phyloP scores from a whole-genome alignment of 1,140 invertebrate genomes.

The Drosophila sulfurigaster region DNA sequence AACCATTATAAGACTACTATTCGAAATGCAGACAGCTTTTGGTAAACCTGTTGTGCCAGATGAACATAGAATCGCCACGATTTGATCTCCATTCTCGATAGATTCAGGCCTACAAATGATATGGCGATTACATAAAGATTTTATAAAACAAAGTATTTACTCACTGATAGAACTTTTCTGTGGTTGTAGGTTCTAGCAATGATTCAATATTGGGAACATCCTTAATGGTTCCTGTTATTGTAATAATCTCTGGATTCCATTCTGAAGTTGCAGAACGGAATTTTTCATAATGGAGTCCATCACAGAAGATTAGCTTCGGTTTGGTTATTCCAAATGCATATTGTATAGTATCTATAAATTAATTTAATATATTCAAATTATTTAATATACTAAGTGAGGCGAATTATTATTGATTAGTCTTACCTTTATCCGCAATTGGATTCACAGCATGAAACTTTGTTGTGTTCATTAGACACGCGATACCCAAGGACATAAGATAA shows the following conservation, averaged over 20 bases:
- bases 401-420: neutral
- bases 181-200: constrained; percentile 56
- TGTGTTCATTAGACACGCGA: constrained; percentile 26
- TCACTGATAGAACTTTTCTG: constrained; percentile 35
- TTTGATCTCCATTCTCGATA: constrained; percentile 64
- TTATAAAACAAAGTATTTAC: too few species aligned
- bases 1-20: constrained; percentile 80
- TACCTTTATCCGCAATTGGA: constrained; percentile 16
- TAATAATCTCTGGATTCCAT: constrained; percentile 68
- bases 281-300: constrained; percentile 69
- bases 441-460: constrained; percentile 37
- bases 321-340: constrained; percentile 66
- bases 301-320: constrained; percentile 71
- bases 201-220: constrained; percentile 63
- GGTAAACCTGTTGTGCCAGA: constrained; percentile 92
- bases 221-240: constrained; percentile 53
- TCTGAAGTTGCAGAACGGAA: constrained; percentile 47
- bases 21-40: constrained; percentile 91
- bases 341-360: constrained; percentile 44
- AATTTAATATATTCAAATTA: neutral
- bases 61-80: constrained; percentile 85
- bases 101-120: constrained; percentile 53
- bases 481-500: constrained; percentile 23
- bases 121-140: too few species aligned
- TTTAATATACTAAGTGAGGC: neutral